Evolutionary conservation across 2,888 invertebrate species (phyloP).

Genomic region (Polyommatus icarus): DNA sequence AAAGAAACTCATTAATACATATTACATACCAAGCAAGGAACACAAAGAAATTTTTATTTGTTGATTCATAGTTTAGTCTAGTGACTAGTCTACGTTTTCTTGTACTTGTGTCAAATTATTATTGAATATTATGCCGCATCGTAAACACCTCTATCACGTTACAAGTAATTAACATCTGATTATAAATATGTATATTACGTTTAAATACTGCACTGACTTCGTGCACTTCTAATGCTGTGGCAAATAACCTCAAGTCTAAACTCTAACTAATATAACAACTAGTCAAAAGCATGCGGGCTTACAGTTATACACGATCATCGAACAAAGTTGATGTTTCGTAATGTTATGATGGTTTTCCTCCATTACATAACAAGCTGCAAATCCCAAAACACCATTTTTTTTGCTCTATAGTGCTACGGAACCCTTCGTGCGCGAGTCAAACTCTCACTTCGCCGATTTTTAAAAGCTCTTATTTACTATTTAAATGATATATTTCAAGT

Average conservation of each 20-base stretch:
- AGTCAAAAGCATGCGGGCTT: not conserved
- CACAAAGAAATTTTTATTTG: not conserved
- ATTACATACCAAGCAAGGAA: not conserved
- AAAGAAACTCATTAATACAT: no score
- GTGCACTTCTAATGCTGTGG: not conserved
- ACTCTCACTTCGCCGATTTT: no score
- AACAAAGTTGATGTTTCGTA: no score
- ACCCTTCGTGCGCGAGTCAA: no score
- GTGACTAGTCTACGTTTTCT: not conserved
- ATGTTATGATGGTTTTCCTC: no score
- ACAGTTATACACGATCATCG: no score
- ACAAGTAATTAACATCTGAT: not conserved
- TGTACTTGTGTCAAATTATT: not conserved
- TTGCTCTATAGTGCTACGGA: no score
- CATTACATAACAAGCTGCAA: no score
- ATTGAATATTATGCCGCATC: not conserved
- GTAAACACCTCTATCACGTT: not conserved
- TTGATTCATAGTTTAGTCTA: not conserved
- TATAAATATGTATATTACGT: not conserved
- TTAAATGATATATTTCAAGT: no score
- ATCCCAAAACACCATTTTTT: no score
- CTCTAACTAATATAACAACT: not conserved
- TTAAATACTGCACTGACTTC: not conserved
- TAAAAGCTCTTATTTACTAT: no score
- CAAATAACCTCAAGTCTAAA: not conserved